phyloP scores from a whole-genome alignment of 2,888 invertebrate species.

The Noctua fimbriata region DNA sequence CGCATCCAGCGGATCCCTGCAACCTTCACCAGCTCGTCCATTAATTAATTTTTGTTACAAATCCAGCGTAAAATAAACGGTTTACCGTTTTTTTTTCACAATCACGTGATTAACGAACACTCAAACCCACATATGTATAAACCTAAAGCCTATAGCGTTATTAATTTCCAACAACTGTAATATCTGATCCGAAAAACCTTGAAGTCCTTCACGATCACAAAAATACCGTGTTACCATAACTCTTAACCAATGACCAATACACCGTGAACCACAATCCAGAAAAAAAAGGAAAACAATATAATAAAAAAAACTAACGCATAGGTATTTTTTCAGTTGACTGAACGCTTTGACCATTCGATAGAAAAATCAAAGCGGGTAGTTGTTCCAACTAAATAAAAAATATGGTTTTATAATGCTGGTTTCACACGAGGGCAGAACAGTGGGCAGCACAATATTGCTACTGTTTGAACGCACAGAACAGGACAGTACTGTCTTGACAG shows the following conservation, averaged over 20 bases:
- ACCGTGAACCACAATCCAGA: slow-evolving; percentile 26
- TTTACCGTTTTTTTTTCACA: neutral
- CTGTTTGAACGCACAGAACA: too few relatives aligned
- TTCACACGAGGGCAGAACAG: too few relatives aligned
- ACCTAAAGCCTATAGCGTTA: neutral
- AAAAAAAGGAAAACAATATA: slow-evolving; percentile 40
- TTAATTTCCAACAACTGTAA: neutral
- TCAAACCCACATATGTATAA: neutral
- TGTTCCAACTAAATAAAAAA: slow-evolving; percentile 34
- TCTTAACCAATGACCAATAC: slow-evolving; percentile 9
- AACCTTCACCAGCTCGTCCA: too few relatives aligned
- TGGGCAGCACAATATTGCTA: too few relatives aligned
- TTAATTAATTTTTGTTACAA: neutral
- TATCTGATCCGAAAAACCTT: neutral
- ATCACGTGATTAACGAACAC: neutral
- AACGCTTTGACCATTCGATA: slow-evolving; percentile 48
- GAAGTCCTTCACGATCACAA: neutral
- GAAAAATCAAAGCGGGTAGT: slow-evolving; percentile 32
- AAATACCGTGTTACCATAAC: slow-evolving; percentile 12
- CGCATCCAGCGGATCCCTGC: too few relatives aligned
- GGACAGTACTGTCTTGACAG: too few relatives aligned
- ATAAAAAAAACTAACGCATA: slow-evolving; percentile 30
- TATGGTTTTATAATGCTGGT: slow-evolving; percentile 9
- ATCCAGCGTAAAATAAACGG: neutral
- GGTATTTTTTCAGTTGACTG: slow-evolving; percentile 44